A percentile compares a stretch with the other conserved stretches of the same genome.
Conservation (phyloP, 2,113 vertebrate genomes). For the Thryonomys swinderianus region DNA sequence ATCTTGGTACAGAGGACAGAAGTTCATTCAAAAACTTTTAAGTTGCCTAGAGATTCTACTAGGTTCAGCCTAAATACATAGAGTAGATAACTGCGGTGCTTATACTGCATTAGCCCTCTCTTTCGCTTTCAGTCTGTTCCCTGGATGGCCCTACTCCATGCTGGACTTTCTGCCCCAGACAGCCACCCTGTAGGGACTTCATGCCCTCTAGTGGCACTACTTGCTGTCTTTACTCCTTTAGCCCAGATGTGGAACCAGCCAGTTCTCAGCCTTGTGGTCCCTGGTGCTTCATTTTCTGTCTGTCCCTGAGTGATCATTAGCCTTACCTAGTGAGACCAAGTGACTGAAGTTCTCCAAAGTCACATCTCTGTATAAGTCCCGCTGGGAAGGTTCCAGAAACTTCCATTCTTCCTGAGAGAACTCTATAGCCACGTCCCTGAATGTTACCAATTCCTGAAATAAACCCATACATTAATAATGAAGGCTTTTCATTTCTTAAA, state of each 20-base stretch:
- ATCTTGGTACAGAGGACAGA: neutral
- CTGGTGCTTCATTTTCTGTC: neutral
- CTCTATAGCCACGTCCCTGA: conserved; percentile 25
- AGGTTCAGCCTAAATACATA: neutral
- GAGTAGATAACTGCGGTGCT: neutral
- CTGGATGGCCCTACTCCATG: neutral
- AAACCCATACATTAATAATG: neutral
- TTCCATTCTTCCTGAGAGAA: conserved; percentile 77
- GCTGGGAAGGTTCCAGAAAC: conserved; percentile 64
- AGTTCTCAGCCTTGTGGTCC: too few species aligned
- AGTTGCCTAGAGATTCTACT: conserved; percentile 7
- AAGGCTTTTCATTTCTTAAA: neutral
- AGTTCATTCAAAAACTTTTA: neutral
- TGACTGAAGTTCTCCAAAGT: conserved; percentile 77
- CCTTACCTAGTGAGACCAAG: conserved; percentile 73
- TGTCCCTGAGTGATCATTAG: neutral
- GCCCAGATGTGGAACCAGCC: neutral
- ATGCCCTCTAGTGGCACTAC: neutral
- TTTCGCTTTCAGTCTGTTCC: neutral
- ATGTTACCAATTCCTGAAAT: conserved; percentile 58
- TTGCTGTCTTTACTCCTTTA: neutral
- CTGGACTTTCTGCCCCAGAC: neutral
- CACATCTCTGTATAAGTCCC: conserved; percentile 66
- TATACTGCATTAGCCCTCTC: neutral
- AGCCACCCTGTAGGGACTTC: neutral